A percentile compares a stretch with the other conserved stretches of the same genome.
Evolutionary conservation across 2,113 vertebrate species (phyloP).

Genomic region (Boulengeromyrus knoepffleri): DNA sequence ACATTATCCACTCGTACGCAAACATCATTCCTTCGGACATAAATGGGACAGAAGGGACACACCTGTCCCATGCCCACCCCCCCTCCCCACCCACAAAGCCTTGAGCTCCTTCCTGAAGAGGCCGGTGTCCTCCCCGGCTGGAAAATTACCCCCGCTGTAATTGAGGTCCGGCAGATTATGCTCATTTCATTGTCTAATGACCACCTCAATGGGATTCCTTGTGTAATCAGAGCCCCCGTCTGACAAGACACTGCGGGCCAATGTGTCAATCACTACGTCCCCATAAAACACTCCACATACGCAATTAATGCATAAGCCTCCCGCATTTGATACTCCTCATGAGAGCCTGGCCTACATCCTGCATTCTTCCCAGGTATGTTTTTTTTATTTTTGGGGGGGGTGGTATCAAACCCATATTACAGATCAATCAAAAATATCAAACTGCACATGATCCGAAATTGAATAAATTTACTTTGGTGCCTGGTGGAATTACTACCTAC

Average conservation of each 20-base stretch:
- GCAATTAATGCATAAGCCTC: not conserved
- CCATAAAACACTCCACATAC: not conserved
- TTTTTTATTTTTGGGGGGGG: not conserved
- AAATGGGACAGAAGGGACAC: conserved; percentile 23
- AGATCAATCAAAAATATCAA: not conserved
- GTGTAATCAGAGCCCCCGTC: conserved; percentile 42
- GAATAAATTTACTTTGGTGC: not conserved
- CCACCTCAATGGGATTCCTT: conserved; percentile 51
- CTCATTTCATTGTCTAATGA: conserved; percentile 60
- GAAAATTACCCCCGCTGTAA: conserved; percentile 48
- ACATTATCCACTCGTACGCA: not conserved
- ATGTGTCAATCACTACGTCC: conserved; percentile 38
- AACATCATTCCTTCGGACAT: not conserved
- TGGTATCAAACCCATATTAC: not conserved
- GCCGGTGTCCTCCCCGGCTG: conserved; percentile 34
- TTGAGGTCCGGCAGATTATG: conserved; percentile 59
- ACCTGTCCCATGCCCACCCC: conserved; percentile 30
- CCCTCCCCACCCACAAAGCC: not conserved
- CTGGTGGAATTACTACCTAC: not conserved
- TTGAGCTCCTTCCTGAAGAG: conserved; percentile 36
- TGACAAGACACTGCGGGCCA: conserved; percentile 40
- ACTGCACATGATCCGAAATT: not conserved
- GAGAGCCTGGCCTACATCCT: not conserved
- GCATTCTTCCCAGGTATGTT: not conserved
- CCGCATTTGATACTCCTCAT: not conserved